Percentiles rank a stretch among this genome's conserved stretches.
Evolutionary conservation across 2,113 vertebrate genomes (phyloP).

Genomic region (Toxotes jaculatrix): DNA sequence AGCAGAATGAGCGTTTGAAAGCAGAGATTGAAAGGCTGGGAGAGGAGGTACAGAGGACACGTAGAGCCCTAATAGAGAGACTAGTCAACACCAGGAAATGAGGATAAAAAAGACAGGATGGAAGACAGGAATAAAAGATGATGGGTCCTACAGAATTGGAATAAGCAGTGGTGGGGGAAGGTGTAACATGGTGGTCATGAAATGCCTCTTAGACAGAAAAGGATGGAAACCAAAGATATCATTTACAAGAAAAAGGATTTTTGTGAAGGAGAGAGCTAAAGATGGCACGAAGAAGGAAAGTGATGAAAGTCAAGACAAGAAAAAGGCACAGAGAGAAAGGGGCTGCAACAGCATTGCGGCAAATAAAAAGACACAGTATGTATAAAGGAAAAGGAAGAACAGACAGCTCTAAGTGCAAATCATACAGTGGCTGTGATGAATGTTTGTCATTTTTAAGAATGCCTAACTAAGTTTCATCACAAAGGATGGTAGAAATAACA

Average conservation of each 20-base stretch:
- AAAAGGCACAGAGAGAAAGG: constrained; percentile 53
- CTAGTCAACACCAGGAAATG: constrained; percentile 89
- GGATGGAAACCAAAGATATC: constrained; percentile 75
- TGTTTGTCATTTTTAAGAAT: constrained; percentile 55
- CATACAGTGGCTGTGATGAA: constrained; percentile 57
- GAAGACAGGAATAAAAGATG: constrained; percentile 41
- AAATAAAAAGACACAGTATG: constrained; percentile 75
- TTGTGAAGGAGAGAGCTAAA: constrained; percentile 32
- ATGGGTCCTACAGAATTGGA: constrained; percentile 64
- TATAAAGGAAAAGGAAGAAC: constrained; percentile 57
- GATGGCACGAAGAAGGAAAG: constrained; percentile 66
- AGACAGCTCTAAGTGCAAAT: constrained; percentile 57
- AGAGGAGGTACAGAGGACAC: constrained; percentile 89
- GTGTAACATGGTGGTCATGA: constrained; percentile 58
- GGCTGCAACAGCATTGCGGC: constrained; percentile 77
- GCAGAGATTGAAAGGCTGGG: constrained; percentile 89
- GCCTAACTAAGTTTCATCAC: constrained; percentile 30
- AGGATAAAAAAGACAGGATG: constrained; percentile 29
- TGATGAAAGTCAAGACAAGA: constrained; percentile 74
- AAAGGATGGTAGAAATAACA: constrained; percentile 15
- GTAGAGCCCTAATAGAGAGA: constrained; percentile 91
- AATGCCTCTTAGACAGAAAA: constrained; percentile 61
- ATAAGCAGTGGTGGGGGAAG: constrained; percentile 61
- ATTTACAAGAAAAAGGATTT: constrained; percentile 46
- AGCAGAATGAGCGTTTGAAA: constrained; percentile 91